phyloP scores from a whole-genome alignment of 1,140 invertebrate genomes.

The Anastatus disparis region DNA sequence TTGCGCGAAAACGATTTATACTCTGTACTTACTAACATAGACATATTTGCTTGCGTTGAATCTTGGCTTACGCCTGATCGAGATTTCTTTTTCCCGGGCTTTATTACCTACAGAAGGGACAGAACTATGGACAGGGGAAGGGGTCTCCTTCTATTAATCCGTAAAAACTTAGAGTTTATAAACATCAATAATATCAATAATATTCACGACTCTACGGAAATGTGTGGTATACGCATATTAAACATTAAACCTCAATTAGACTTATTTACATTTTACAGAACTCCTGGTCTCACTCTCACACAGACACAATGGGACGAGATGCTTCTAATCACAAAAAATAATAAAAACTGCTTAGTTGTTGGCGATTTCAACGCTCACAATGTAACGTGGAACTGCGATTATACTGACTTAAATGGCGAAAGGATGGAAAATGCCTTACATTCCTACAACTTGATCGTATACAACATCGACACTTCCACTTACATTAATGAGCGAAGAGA shows the following conservation, averaged over 20 bases:
- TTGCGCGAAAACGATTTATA: not conserved
- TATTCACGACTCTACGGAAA: not conserved
- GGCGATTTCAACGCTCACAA: too few species aligned
- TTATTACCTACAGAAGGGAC: constrained; percentile 1
- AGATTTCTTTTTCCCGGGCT: not conserved
- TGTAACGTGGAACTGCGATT: too few species aligned
- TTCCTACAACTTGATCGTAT: too few species aligned
- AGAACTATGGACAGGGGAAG: not conserved
- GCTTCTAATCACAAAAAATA: too few species aligned
- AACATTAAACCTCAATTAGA: too few species aligned
- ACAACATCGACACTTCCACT: too few species aligned
- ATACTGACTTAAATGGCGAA: not conserved
- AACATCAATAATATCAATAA: too few species aligned
- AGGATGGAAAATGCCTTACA: not conserved
- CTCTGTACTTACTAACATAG: not conserved
- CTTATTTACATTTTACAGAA: not conserved
- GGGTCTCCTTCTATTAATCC: too few species aligned
- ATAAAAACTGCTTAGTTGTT: too few species aligned
- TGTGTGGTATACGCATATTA: too few species aligned
- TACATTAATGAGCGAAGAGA: too few species aligned
- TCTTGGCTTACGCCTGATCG: constrained; percentile 1
- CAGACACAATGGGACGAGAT: not conserved
- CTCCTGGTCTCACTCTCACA: not conserved
- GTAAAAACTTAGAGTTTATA: too few species aligned
- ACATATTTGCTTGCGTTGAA: constrained; percentile 17